Evolutionary conservation across 1,140 invertebrate species (phyloP), one percentile per base, ranked within the genome.

Genomic region (Arion vulgaris): DNA sequence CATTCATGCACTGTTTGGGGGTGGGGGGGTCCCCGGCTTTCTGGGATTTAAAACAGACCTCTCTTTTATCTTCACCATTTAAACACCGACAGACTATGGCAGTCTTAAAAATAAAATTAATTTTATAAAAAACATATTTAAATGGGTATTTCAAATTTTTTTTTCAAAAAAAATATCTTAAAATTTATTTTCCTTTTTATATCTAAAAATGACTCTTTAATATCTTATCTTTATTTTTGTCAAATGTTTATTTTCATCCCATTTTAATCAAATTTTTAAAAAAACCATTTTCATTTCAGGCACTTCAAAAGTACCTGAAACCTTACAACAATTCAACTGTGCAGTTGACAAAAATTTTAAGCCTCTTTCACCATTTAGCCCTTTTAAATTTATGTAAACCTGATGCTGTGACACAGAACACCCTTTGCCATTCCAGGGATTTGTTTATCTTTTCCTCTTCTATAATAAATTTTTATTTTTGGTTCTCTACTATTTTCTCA

Each of bases 61-160:
- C 41, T 85, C 49, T 85, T 85, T 45, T 82, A 39, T 69, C 80
- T 85, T 28, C 85, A 86, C 66, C 85, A 86, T 71, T 85, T 84
- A 4, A 86, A 83, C 72, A 81, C 80, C 23, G 85, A 86, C 80
- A 57, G 85, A 39, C 36, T 85, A 32, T 86, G 85, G 85, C 85
- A 51, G 85, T 83, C 26, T 86, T 83, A 84, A 83, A 86, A 49
- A 49, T 76, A 49, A n/a, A n/a, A n/a, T n/a, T n/a, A n/a, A n/a
- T n/a, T n/a, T n/a, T n/a, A n/a, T n/a, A n/a, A n/a, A n/a, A n/a
- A n/a, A n/a, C n/a, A n/a, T n/a, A n/a, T n/a, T n/a, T n/a, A n/a
- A n/a, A n/a, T n/a, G n/a, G n/a, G n/a, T n/a, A n/a, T n/a, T n/a
- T n/a, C n/a, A n/a, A n/a, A n/a, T n/a, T n/a, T n/a, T n/a, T n/a